These are phyloP conservation scores for Phyllotis vaccarum DNA, from an alignment of 2,797 vertebrate genomes.

Conservation along the genomic window DNA sequence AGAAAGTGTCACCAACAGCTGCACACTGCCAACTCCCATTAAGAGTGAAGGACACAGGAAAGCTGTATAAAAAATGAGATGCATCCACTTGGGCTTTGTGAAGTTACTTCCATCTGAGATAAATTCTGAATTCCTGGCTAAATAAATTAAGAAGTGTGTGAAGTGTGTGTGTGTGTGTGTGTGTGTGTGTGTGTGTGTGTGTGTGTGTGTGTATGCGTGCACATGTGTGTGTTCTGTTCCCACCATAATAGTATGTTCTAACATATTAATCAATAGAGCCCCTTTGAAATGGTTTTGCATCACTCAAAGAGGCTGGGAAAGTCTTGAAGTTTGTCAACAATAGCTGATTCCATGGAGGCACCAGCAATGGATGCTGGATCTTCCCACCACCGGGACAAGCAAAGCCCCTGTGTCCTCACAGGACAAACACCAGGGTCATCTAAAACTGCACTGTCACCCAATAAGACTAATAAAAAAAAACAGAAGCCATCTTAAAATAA, in stretches of 20 bases:
- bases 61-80: slow-evolving; percentile 50
- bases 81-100: slow-evolving; percentile 11
- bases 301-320: neutral
- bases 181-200: neutral
- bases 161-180: neutral
- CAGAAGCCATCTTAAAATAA: slow-evolving; percentile 70
- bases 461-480: slow-evolving; percentile 56
- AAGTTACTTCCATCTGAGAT: neutral
- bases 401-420: neutral
- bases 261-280: neutral
- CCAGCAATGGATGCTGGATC: neutral
- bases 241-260: neutral
- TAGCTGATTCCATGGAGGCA: neutral
- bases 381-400: neutral
- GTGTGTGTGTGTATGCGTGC: neutral
- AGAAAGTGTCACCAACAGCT: slow-evolving; percentile 72
- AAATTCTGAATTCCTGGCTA: slow-evolving; percentile 10
- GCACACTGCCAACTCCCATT: slow-evolving; percentile 69
- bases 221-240: neutral
- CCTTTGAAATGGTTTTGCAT: slow-evolving; percentile 30
- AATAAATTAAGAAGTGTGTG: slow-evolving; percentile 10
- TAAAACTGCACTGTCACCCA: neutral
- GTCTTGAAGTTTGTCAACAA: neutral
- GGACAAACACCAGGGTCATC: neutral
- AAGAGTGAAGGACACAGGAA: slow-evolving; percentile 63